A percentile compares a stretch with the other conserved stretches of the same genome.
Evolutionary conservation across 2,888 invertebrate genomes (phyloP).

Genomic region (Calephelis perditalis): DNA sequence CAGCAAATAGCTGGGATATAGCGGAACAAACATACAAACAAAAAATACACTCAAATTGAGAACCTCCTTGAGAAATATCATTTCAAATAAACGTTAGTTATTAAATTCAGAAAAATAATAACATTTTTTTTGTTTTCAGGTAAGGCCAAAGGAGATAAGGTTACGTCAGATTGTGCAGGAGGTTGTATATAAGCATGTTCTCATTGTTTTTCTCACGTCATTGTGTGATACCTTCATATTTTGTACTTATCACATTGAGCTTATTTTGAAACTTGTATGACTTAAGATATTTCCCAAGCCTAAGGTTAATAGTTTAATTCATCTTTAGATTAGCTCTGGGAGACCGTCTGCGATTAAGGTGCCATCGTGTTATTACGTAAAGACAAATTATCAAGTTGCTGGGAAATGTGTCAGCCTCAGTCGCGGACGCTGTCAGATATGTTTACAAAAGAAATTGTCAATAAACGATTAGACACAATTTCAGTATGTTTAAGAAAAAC

Average conservation of each 20-base stretch:
- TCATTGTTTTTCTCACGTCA: conserved; percentile 37
- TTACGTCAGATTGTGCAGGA: conserved; percentile 22
- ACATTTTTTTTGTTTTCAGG: conserved; percentile 26
- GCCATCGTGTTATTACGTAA: conserved; percentile 25
- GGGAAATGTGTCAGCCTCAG: conserved; percentile 30
- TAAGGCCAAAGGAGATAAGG: conserved; percentile 20
- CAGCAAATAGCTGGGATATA: too few species aligned
- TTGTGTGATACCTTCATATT: conserved; percentile 16
- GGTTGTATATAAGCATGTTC: conserved; percentile 23
- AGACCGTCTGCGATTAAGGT: conserved; percentile 30
- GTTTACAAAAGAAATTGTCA: neutral
- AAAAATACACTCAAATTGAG: too few species aligned
- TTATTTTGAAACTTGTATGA: conserved; percentile 44
- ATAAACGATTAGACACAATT: neutral
- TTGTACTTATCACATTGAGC: conserved; percentile 26
- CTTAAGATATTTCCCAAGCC: conserved; percentile 48
- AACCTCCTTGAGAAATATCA: conserved; percentile 11
- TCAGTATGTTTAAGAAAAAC: too few species aligned
- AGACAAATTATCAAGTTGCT: conserved; percentile 25
- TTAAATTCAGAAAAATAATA: conserved; percentile 5
- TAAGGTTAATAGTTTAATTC: conserved; percentile 60
- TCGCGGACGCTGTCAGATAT: conserved; percentile 10
- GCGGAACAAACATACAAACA: too few species aligned
- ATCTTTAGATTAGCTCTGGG: conserved; percentile 31
- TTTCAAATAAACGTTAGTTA: neutral